These are phyloP conservation scores for Anabas testudineus DNA, from an alignment of 2,797 vertebrate species.

Conservation along the genomic window DNA sequence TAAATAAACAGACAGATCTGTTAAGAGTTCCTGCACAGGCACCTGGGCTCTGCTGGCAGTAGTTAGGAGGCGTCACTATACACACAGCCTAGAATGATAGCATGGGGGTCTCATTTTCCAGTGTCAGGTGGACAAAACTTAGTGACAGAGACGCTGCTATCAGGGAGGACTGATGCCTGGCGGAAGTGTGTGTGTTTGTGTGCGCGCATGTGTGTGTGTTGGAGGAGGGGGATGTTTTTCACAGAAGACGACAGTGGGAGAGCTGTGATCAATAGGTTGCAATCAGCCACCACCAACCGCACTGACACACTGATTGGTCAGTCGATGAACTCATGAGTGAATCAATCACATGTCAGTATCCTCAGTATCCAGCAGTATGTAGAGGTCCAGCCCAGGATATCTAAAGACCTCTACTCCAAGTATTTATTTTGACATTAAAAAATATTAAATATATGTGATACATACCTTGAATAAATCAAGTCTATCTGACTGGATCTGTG, in stretches of 20 bases:
- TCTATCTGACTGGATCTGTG: background rate
- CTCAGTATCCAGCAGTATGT: conserved; percentile 23
- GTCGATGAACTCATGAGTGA: conserved; percentile 57
- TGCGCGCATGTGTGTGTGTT: conserved; percentile 7
- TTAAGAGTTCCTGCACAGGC: conserved; percentile 38
- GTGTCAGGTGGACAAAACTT: conserved; percentile 42
- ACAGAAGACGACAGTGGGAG: conserved; percentile 31
- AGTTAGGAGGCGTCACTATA: conserved; percentile 8
- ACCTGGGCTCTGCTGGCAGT: conserved; percentile 54
- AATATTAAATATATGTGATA: background rate
- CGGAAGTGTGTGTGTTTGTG: background rate
- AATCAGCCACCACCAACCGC: conserved; percentile 59
- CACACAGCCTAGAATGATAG: conserved; percentile 58
- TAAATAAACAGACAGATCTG: conserved; percentile 40
- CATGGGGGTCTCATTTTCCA: conserved; percentile 71
- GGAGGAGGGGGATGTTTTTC: conserved; percentile 39
- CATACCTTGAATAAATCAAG: background rate
- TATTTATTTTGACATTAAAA: too few species aligned
- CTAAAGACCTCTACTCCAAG: background rate
- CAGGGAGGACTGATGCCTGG: conserved; percentile 1
- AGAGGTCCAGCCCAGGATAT: conserved; percentile 3
- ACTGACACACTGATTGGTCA: conserved; percentile 64
- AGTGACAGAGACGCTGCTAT: conserved; percentile 31
- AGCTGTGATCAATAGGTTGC: conserved; percentile 67
- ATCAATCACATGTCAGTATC: conserved; percentile 63